phyloP scores from a whole-genome alignment of 2,888 invertebrate species.

The Meghimatium bilineatum region DNA sequence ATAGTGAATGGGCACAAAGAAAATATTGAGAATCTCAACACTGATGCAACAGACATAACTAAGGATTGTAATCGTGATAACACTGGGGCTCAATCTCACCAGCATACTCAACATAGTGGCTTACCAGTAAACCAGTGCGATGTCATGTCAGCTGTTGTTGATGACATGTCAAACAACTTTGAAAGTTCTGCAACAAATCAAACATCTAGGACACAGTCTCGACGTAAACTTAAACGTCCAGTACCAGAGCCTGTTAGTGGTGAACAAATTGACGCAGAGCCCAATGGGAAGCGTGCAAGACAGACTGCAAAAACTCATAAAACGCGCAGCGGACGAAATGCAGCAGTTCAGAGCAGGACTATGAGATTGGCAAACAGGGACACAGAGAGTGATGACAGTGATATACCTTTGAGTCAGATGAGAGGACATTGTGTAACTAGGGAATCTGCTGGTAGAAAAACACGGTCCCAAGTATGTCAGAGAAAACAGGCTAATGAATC shows the following conservation, averaged over 20 bases:
- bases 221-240: conserved; percentile 42
- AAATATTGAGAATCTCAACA: background rate
- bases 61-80: background rate
- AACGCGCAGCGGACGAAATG: conserved; percentile 42
- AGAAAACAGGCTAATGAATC: background rate
- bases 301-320: conserved; percentile 37
- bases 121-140: background rate
- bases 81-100: no score
- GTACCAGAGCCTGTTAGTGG: conserved; percentile 50
- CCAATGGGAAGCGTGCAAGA: conserved; percentile 49
- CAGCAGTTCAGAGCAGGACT: conserved; percentile 34
- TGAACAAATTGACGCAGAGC: conserved; percentile 45
- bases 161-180: background rate
- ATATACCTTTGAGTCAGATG: conserved; percentile 21
- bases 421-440: conserved; percentile 9
- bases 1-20: conserved; percentile 6
- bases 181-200: background rate
- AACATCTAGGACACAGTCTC: background rate
- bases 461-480: background rate
- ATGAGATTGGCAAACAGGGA: conserved; percentile 9
- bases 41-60: background rate
- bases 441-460: background rate
- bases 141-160: background rate
- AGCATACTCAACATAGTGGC: background rate
- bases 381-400: conserved; percentile 49